Evolutionary conservation across 2,888 invertebrate species (phyloP).

Genomic region (Brachypalpus laphriformis): DNA sequence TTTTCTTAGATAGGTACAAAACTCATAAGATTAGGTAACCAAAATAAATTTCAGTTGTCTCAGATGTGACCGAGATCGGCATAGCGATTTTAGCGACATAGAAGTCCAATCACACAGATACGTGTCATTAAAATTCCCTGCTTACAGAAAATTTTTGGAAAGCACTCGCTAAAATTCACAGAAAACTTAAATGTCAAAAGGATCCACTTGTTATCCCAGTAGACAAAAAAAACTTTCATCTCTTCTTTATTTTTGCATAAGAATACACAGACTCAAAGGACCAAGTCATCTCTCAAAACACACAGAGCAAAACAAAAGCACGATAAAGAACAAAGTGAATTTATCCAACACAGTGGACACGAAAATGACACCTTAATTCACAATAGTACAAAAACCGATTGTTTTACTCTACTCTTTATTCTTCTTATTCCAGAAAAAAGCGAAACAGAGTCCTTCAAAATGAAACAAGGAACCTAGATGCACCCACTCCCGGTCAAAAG

Average conservation of each 20-base stretch:
- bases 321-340: constrained; percentile 45
- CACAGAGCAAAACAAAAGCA: neutral
- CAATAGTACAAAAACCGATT: constrained; percentile 26
- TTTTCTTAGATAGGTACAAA: too few relatives aligned
- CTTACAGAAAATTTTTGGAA: too few relatives aligned
- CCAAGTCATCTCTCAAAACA: neutral
- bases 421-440: neutral
- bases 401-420: constrained; percentile 19
- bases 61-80: too few relatives aligned
- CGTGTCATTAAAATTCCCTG: too few relatives aligned
- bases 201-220: constrained; percentile 35
- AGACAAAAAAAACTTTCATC: constrained; percentile 17
- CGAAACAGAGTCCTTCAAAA: neutral
- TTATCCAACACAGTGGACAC: constrained; percentile 52
- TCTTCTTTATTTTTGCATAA: constrained; percentile 18
- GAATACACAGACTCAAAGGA: constrained; percentile 46
- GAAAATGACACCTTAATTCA: constrained; percentile 60
- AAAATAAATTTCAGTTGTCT: too few relatives aligned
- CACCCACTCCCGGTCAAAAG: neutral
- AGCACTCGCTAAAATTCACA: too few relatives aligned
- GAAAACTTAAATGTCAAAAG: constrained; percentile 43
- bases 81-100: too few relatives aligned
- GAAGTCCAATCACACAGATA: too few relatives aligned
- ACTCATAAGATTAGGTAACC: too few relatives aligned
- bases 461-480: neutral